phyloP scores from a whole-genome alignment of 2,888 invertebrate species.

The Lucinisca nassula region DNA sequence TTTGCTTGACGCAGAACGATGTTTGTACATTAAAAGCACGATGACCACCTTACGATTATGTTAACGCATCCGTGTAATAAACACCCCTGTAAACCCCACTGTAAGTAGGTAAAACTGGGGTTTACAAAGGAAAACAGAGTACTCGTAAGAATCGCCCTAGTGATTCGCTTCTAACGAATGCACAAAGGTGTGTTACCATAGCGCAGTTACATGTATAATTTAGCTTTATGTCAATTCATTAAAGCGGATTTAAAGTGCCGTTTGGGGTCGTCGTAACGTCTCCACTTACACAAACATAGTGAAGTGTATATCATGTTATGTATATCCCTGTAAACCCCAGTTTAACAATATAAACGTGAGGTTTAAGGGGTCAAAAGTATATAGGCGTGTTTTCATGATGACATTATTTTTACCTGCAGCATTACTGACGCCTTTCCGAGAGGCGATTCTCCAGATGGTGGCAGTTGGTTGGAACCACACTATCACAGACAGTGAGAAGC shows the following conservation, averaged over 20 bases:
- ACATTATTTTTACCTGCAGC: conserved; percentile 17
- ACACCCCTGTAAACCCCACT: too few species aligned
- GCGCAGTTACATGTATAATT: background rate
- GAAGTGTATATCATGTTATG: background rate
- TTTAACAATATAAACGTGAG: too few species aligned
- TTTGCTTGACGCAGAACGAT: too few species aligned
- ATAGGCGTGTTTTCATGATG: too few species aligned
- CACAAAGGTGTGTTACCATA: background rate
- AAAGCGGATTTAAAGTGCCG: background rate
- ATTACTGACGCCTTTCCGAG: conserved; percentile 55
- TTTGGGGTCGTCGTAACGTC: background rate
- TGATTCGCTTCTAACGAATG: background rate
- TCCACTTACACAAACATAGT: background rate
- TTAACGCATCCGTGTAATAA: too few species aligned
- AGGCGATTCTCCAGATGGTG: conserved; percentile 46
- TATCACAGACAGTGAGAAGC: conserved; percentile 51
- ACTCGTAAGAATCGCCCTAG: background rate
- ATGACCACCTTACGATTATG: too few species aligned
- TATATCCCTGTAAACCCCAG: too few species aligned
- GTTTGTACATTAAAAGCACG: too few species aligned
- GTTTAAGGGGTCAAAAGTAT: too few species aligned
- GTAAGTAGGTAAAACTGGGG: too few species aligned
- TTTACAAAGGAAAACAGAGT: too few species aligned
- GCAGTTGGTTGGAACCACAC: conserved; percentile 67
- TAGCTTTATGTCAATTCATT: background rate